phyloP scores from a whole-genome alignment of 2,888 invertebrate species.

The Pedicia rivosa region DNA sequence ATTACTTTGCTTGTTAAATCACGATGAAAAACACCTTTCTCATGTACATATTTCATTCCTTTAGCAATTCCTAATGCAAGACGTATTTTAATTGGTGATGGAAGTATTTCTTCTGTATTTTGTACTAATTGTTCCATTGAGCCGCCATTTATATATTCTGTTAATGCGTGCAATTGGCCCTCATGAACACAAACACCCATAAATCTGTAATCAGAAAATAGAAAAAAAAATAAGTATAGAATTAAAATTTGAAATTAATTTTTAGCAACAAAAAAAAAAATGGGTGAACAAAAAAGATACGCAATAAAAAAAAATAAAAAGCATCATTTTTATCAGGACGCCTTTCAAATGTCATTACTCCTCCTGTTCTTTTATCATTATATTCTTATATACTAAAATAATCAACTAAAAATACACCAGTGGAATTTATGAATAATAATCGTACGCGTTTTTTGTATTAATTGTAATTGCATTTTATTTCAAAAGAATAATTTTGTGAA shows the following conservation, averaged over 20 bases:
- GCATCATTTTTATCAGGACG: too few relatives aligned
- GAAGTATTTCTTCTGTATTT: constrained; percentile 51
- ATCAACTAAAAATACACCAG: too few relatives aligned
- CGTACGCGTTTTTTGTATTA: too few relatives aligned
- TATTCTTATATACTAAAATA: too few relatives aligned
- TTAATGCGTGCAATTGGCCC: constrained; percentile 87
- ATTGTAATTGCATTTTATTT: too few relatives aligned
- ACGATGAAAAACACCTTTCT: constrained; percentile 82
- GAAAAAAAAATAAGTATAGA: constrained; percentile 7
- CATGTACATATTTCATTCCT: constrained; percentile 90
- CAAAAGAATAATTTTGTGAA: too few relatives aligned
- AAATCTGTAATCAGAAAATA: constrained; percentile 44
- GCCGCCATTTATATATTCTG: constrained; percentile 91
- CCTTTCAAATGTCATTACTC: too few relatives aligned
- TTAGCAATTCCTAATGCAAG: constrained; percentile 76
- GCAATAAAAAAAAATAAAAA: too few relatives aligned
- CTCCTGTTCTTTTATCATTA: too few relatives aligned
- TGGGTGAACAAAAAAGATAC: too few relatives aligned
- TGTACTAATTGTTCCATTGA: constrained; percentile 84
- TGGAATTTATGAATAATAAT: too few relatives aligned
- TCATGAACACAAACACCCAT: constrained; percentile 94
- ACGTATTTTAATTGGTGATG: constrained; percentile 64
- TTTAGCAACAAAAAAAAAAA: background rate
- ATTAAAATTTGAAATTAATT: constrained; percentile 13
- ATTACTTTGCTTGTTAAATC: constrained; percentile 87